Conservation (phyloP, 2,888 invertebrate genomes). For the Agrotis clavis region DNA sequence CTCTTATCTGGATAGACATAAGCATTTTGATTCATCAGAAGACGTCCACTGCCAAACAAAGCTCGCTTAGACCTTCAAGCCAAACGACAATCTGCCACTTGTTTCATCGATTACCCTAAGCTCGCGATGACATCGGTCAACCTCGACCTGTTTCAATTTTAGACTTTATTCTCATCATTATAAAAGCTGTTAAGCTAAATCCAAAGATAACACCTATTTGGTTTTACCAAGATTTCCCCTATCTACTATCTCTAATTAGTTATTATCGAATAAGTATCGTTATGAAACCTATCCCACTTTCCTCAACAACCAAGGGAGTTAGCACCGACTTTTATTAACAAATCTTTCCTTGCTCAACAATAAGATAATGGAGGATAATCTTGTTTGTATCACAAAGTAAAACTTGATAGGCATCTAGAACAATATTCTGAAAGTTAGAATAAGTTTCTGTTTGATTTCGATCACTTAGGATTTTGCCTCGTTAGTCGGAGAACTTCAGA, state of each 20-base stretch:
- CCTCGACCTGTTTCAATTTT: too few relatives aligned
- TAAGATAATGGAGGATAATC: constrained; percentile 32
- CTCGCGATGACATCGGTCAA: too few relatives aligned
- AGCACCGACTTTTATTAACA: constrained; percentile 2
- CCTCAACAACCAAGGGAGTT: background rate
- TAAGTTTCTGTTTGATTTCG: background rate
- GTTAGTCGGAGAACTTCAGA: background rate
- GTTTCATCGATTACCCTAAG: too few relatives aligned
- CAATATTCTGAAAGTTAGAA: constrained; percentile 4
- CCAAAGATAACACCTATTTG: background rate
- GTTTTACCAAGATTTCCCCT: background rate
- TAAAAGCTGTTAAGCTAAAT: too few relatives aligned
- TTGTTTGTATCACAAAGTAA: constrained; percentile 19
- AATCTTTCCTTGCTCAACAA: constrained; percentile 16
- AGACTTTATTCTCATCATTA: too few relatives aligned
- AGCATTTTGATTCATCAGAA: too few relatives aligned
- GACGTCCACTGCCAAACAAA: too few relatives aligned
- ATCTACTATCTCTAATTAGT: background rate
- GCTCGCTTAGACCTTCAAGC: too few relatives aligned
- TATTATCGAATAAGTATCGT: constrained; percentile 3
- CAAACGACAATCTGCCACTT: too few relatives aligned
- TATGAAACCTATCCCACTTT: constrained; percentile 15
- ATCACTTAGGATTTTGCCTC: background rate
- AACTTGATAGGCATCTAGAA: constrained; percentile 1
- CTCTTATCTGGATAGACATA: too few relatives aligned